phyloP scores from a whole-genome alignment of 2,797 vertebrate species.

The Salarias fasciatus region DNA sequence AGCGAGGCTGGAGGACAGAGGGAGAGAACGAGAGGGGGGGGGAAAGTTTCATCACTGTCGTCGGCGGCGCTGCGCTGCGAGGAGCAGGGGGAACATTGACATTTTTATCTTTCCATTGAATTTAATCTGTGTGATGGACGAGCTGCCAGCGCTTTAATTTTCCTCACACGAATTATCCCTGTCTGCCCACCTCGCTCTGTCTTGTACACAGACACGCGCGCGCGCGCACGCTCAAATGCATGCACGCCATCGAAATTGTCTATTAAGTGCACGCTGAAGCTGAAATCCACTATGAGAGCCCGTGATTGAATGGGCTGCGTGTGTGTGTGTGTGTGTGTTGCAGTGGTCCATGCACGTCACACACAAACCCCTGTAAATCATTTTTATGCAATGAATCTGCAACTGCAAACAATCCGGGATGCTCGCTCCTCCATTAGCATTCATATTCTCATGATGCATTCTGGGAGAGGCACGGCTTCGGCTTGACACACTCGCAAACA shows the following conservation, averaged over 20 bases:
- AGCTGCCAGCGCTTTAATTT: conserved; percentile 89
- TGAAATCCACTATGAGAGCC: conserved; percentile 50
- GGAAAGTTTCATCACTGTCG: conserved; percentile 76
- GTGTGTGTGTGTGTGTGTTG: conserved; percentile 19
- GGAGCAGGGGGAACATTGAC: conserved; percentile 77
- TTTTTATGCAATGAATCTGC: conserved; percentile 60
- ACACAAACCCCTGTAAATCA: conserved; percentile 66
- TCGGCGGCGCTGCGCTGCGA: conserved; percentile 55
- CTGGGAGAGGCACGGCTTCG: conserved; percentile 56
- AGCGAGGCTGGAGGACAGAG: conserved; percentile 12
- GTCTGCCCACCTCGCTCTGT: conserved; percentile 70
- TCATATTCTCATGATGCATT: conserved; percentile 59
- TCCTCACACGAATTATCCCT: conserved; percentile 88
- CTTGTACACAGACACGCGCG: conserved; percentile 58
- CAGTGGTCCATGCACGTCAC: no score
- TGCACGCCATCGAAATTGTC: conserved; percentile 54
- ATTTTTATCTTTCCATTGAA: conserved; percentile 88
- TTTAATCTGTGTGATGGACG: conserved; percentile 87
- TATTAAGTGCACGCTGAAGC: conserved; percentile 64
- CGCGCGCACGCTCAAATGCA: conserved; percentile 28
- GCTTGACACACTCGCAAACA: conserved; percentile 27
- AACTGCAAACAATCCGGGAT: conserved; percentile 63
- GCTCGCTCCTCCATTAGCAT: conserved; percentile 59
- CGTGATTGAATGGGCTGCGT: conserved; percentile 62
- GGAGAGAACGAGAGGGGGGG: conserved; percentile 41